Evolutionary conservation across 2,113 vertebrate genomes (phyloP).

Genomic region (Rattus norvegicus): GRCr8 NC_086031.1:90146001-90146500

Average conservation of each 20-base stretch:
- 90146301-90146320: slow-evolving; percentile 89
- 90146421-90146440: slow-evolving; percentile 93
- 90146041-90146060: slow-evolving; percentile 97
- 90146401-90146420: slow-evolving; percentile 92
- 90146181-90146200: slow-evolving; percentile 94
- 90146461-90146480: slow-evolving; percentile 87
- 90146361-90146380: slow-evolving; percentile 80
- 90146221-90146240: slow-evolving; percentile 92
- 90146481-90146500: slow-evolving; percentile 89
- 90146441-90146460: slow-evolving; percentile 94
- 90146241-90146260: slow-evolving; percentile 83
- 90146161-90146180: slow-evolving; percentile 90
- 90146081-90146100: slow-evolving; percentile 78
- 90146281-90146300: slow-evolving; percentile 94
- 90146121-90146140: slow-evolving; percentile 91
- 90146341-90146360: slow-evolving; percentile 92
- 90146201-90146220: slow-evolving; percentile 96
- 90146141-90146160: slow-evolving; percentile 93
- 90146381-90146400: slow-evolving; percentile 89
- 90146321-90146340: slow-evolving; percentile 92
- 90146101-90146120: slow-evolving; percentile 71
- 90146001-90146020: slow-evolving; percentile 85
- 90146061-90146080: slow-evolving; percentile 90
- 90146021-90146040: slow-evolving; percentile 88
- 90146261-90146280: slow-evolving; percentile 90